Evolutionary conservation across 2,113 vertebrate genomes (phyloP).

Genomic region (Rynchops niger): DNA sequence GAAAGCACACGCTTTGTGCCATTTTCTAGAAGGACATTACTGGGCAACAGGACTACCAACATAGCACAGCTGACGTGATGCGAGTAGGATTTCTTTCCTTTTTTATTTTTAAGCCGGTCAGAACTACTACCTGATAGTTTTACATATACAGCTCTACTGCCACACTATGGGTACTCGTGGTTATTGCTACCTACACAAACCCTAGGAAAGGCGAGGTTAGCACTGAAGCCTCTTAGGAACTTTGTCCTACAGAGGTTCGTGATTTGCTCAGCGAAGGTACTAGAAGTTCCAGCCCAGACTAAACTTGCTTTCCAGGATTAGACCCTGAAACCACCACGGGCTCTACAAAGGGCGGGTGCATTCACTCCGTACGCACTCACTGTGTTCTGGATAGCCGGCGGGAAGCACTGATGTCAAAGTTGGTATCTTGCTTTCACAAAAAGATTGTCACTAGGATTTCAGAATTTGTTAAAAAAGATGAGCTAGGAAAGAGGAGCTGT

Average conservation of each 20-base stretch:
- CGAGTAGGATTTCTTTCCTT: neutral
- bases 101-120: neutral
- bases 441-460: neutral
- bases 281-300: neutral
- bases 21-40: fast-evolving
- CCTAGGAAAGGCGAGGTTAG: neutral
- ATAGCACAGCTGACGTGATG: fast-evolving
- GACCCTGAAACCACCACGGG: neutral
- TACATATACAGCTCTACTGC: constrained; percentile 70
- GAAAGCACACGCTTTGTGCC: fast-evolving
- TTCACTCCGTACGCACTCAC: fast-evolving
- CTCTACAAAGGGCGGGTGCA: neutral
- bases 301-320: neutral
- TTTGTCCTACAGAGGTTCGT: neutral
- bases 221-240: neutral
- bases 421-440: neutral
- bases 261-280: neutral
- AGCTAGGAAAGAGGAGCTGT: neutral
- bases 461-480: neutral
- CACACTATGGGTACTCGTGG: constrained; percentile 72
- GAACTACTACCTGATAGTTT: neutral
- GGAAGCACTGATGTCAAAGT: neutral
- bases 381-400: fast-evolving
- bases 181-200: constrained; percentile 33
- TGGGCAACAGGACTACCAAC: neutral